Conservation (phyloP, 2,797 vertebrate genomes). For the Synaphobranchus kaupii region DNA sequence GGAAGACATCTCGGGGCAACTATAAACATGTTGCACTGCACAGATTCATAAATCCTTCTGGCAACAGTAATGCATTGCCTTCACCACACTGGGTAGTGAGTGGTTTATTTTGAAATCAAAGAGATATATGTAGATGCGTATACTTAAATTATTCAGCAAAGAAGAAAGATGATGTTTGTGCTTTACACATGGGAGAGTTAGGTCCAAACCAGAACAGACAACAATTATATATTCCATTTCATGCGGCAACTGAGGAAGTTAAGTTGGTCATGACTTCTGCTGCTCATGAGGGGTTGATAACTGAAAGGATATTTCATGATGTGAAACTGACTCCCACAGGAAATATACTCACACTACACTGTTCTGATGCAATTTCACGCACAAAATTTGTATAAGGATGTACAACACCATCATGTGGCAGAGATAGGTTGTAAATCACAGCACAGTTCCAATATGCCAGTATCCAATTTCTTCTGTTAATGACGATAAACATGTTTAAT, state of each 20-base stretch:
- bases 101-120: conserved; percentile 3
- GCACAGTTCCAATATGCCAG: neutral
- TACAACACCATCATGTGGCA: neutral
- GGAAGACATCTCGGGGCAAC: neutral
- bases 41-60: neutral
- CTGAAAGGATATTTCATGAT: neutral
- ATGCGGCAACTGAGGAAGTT: neutral
- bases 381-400: neutral
- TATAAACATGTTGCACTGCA: neutral
- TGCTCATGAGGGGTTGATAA: neutral
- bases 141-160: conserved; percentile 63
- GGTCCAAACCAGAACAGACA: neutral
- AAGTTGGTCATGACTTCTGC: neutral
- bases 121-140: neutral
- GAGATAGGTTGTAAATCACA: neutral
- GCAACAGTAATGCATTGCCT: neutral
- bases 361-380: neutral
- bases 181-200: neutral
- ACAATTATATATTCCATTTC: neutral
- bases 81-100: neutral
- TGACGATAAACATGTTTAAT: neutral
- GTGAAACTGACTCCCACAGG: neutral
- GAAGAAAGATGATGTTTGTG: conserved; percentile 56
- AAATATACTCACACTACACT: neutral
- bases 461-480: neutral